These are phyloP conservation scores for Gonocerus acuteangulatus DNA, from an alignment of 2,888 invertebrate genomes.

Conservation along the genomic window DNA sequence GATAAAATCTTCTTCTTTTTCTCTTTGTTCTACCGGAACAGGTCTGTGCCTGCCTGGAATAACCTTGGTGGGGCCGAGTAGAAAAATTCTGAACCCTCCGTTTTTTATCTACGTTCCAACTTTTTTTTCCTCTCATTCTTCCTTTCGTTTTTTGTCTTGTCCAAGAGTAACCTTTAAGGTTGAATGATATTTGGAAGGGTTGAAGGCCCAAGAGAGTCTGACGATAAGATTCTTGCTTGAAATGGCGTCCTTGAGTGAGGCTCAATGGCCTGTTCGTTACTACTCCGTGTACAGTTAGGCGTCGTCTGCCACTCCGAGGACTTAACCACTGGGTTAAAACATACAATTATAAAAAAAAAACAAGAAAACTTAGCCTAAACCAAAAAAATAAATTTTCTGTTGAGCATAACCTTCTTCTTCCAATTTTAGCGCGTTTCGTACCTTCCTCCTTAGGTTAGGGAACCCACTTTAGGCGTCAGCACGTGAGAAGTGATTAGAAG, in stretches of 20 bases:
- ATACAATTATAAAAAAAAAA: no score
- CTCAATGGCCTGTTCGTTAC: neutral
- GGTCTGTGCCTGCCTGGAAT: neutral
- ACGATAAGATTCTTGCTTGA: neutral
- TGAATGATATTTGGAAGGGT: constrained; percentile 14
- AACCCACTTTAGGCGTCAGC: no score
- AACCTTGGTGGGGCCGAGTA: neutral
- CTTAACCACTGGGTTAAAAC: no score
- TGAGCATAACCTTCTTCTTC: no score
- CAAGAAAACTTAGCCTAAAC: no score
- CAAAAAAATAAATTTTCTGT: no score
- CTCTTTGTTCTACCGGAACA: neutral
- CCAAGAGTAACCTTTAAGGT: constrained; percentile 9
- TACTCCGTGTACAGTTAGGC: neutral
- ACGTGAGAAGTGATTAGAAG: no score
- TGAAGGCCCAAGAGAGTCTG: constrained; percentile 7
- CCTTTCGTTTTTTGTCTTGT: neutral
- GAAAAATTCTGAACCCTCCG: neutral
- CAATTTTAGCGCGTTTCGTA: no score
- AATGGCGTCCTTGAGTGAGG: neutral
- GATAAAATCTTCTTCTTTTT: neutral
- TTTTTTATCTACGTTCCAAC: neutral
- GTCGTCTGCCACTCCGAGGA: no score
- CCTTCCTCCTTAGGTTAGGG: no score
- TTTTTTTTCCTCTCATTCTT: neutral